A percentile compares a stretch with the other conserved stretches of the same genome.
Conservation (phyloP, 2,113 vertebrate genomes). For the Melanostigma gelatinosum region DNA sequence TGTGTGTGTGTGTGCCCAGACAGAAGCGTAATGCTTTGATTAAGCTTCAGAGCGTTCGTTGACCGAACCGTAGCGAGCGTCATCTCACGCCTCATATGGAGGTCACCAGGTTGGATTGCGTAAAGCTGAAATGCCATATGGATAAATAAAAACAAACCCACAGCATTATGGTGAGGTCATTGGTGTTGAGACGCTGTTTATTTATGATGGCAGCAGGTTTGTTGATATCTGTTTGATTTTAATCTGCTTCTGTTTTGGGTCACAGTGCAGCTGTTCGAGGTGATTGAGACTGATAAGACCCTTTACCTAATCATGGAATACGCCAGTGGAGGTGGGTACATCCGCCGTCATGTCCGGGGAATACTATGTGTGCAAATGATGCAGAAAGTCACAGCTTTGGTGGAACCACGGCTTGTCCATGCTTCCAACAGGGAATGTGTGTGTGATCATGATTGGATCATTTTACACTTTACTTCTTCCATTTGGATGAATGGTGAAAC, state of each 20-base stretch:
- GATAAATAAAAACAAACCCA: constrained; percentile 38
- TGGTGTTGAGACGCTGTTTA: constrained; percentile 38
- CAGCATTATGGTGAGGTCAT: constrained; percentile 43
- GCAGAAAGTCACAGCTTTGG: constrained; percentile 2
- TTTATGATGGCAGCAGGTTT: constrained; percentile 44
- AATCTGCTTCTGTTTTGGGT: constrained; percentile 63
- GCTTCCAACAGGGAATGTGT: neutral
- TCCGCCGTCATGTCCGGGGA: neutral
- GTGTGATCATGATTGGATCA: neutral
- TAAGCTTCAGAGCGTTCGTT: constrained; percentile 36
- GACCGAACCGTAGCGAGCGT: neutral
- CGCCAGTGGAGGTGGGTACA: constrained; percentile 88
- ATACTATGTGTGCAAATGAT: constrained; percentile 2
- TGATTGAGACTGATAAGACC: constrained; percentile 93
- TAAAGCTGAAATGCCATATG: constrained; percentile 63
- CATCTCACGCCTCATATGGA: constrained; percentile 37
- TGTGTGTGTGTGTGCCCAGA: constrained; percentile 44
- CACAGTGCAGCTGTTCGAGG: constrained; percentile 93
- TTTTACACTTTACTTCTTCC: neutral
- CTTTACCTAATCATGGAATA: constrained; percentile 95
- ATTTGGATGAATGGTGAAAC: neutral
- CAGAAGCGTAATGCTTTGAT: constrained; percentile 40
- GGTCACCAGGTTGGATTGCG: constrained; percentile 62
- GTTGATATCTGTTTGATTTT: constrained; percentile 39
- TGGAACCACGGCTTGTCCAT: neutral